These are phyloP conservation scores for Naso thynnoides DNA, from an alignment of 2,797 vertebrate species.

Conservation along the genomic window DNA sequence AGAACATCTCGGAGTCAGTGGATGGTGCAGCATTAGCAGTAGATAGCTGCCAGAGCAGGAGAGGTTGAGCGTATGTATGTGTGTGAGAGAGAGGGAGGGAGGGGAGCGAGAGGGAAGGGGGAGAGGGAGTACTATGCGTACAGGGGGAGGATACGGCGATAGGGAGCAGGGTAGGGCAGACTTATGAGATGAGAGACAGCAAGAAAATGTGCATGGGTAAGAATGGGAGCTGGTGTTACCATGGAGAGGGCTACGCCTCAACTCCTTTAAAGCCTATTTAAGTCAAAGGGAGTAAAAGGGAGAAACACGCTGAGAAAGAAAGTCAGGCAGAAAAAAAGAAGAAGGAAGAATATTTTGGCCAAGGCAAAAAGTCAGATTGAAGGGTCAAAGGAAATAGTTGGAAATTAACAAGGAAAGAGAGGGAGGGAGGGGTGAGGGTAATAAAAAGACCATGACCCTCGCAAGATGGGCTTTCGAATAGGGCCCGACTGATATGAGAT, in stretches of 20 bases:
- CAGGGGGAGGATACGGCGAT: constrained; percentile 70
- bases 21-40: constrained; percentile 72
- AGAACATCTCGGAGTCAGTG: constrained; percentile 76
- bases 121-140: constrained; percentile 51
- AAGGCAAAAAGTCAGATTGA: constrained; percentile 1
- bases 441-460: constrained; percentile 7
- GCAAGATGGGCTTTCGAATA: neutral
- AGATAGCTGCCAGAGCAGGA: constrained; percentile 58
- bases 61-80: constrained; percentile 48
- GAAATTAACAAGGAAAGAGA: constrained; percentile 18
- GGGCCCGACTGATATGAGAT: too few relatives aligned
- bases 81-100: constrained; percentile 32
- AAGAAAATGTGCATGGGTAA: constrained; percentile 47
- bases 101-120: constrained; percentile 25
- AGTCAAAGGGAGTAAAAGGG: constrained; percentile 23
- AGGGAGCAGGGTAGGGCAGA: constrained; percentile 59
- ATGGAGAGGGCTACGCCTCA: constrained; percentile 75
- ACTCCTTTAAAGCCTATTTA: constrained; percentile 56
- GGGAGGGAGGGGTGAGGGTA: neutral
- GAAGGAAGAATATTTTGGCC: neutral
- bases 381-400: constrained; percentile 12
- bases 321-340: constrained; percentile 11
- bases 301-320: constrained; percentile 30
- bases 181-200: constrained; percentile 67
- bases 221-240: constrained; percentile 73